Percentiles rank a stretch among this genome's conserved stretches.
phyloP scores from a whole-genome alignment of 2,888 invertebrate genomes.

The Lordiphosa andalusiaca region DNA sequence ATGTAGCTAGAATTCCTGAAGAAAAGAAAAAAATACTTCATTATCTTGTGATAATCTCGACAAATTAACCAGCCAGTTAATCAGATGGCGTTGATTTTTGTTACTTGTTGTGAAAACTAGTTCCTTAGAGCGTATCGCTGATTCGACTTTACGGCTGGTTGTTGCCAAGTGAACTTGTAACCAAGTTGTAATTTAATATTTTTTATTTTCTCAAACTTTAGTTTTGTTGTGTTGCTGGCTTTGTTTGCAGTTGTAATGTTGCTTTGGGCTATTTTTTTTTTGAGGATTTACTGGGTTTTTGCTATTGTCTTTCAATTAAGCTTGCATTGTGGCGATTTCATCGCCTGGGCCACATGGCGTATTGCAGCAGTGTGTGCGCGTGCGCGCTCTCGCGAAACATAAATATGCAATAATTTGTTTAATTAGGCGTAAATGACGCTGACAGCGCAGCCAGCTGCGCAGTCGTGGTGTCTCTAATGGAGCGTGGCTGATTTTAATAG shows the following conservation, averaged over 20 bases:
- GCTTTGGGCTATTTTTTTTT: constrained; percentile 47
- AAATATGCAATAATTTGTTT: constrained; percentile 71
- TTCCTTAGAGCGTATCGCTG: constrained; percentile 10
- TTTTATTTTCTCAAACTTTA: constrained; percentile 26
- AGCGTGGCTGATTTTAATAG: constrained; percentile 68
- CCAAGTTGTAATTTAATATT: constrained; percentile 59
- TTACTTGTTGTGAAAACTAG: too few species aligned
- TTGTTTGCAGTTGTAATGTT: constrained; percentile 26
- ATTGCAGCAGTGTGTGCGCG: constrained; percentile 37
- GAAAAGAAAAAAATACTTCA: too few species aligned
- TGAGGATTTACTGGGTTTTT: constrained; percentile 21
- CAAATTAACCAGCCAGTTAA: not conserved
- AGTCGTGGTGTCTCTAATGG: constrained; percentile 56
- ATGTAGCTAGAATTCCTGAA: too few species aligned
- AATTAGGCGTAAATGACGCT: constrained; percentile 71
- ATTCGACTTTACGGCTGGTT: constrained; percentile 19
- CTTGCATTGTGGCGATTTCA: constrained; percentile 66
- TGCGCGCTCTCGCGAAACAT: constrained; percentile 33
- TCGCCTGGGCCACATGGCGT: constrained; percentile 58
- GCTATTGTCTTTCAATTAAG: constrained; percentile 68
- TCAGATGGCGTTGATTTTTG: too few species aligned
- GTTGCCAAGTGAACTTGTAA: constrained; percentile 65
- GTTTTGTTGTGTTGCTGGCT: constrained; percentile 44
- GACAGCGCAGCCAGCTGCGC: constrained; percentile 40
- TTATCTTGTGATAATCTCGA: too few species aligned